Evolutionary conservation across 2,888 invertebrate species (phyloP), one percentile per base, ranked within the genome.

Genomic region (Elegia similella): DNA sequence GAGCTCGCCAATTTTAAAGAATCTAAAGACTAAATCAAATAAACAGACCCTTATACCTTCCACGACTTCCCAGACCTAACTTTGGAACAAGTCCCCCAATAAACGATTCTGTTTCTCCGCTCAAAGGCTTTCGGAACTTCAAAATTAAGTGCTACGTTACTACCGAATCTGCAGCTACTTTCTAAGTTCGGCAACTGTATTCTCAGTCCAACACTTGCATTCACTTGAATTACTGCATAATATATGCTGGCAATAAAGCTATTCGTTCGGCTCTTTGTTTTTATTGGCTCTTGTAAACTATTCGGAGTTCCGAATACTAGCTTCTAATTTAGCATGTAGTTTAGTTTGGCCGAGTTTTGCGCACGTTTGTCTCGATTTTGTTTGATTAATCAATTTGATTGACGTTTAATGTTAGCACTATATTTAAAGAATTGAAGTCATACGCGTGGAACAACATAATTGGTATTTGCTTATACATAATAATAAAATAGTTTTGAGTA

Each of bases 181-280:
- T 17, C 42, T 8, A 50, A 56, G 42, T 56, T 47, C 48, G 47
- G 23, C 54, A 55, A 56, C 48, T 47, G 56, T 56, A 56, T 38
- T 56, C 65, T 68, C 63, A 73, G 69, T 72, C 23, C 23, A 77
- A 78, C 82, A 84, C 84, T 86, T 82, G 83, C 85, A 84, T 82
- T 82, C 64, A 68, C 70, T 76, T 84, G 83, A 86, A 78, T 84
- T 84, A 85, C 82, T 78, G 80, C 80, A 79, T 82, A 79, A 82
- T 84, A 83, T 79, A 80, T 70, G 71, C 67, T 71, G 66, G 75
- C 72, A 72, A 78, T 85, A 83, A 85, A 86, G 81, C 79, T 75
- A 77, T 76, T 72, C 69, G 72, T 78, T 79, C 76, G 62, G 69
- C 71, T 61, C 72, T 76, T 75, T 73, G 78, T 78, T 84, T 84